Conservation (phyloP, 2,888 invertebrate genomes). For the Nomada hirtipes region DNA sequence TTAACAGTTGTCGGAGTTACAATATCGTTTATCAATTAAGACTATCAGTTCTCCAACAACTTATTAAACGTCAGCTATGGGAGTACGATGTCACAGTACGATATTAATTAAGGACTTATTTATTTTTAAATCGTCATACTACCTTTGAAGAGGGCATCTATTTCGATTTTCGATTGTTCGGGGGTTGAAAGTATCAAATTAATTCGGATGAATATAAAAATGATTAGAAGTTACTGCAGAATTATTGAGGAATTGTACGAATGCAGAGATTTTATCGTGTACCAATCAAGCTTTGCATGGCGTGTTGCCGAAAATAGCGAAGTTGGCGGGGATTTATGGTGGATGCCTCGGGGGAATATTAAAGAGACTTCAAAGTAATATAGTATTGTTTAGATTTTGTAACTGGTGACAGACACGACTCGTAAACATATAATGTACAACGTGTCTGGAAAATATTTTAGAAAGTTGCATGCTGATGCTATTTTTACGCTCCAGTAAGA, state of each 20-base stretch:
- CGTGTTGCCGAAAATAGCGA: background rate
- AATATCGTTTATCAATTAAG: too few species aligned
- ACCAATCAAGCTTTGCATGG: background rate
- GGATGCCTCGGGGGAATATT: background rate
- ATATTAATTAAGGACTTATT: too few species aligned
- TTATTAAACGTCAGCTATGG: too few species aligned
- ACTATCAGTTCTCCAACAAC: too few species aligned
- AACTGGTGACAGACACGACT: background rate
- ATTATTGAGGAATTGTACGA: background rate
- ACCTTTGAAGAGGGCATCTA: too few species aligned
- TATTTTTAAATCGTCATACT: too few species aligned
- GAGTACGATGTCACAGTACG: too few species aligned
- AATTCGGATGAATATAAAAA: background rate
- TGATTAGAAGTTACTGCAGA: background rate
- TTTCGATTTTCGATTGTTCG: too few species aligned
- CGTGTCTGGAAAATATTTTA: constrained; percentile 12
- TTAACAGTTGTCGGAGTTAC: too few species aligned
- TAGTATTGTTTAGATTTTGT: constrained; percentile 12
- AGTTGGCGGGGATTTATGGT: constrained; percentile 5
- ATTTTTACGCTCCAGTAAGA: background rate
- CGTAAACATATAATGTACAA: background rate
- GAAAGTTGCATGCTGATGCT: constrained; percentile 7
- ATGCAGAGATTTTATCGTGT: background rate
- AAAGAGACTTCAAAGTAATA: background rate
- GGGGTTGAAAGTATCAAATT: background rate